These are phyloP conservation scores for Mimas tiliae DNA, from an alignment of 2,888 invertebrate genomes.

Conservation along the genomic window DNA sequence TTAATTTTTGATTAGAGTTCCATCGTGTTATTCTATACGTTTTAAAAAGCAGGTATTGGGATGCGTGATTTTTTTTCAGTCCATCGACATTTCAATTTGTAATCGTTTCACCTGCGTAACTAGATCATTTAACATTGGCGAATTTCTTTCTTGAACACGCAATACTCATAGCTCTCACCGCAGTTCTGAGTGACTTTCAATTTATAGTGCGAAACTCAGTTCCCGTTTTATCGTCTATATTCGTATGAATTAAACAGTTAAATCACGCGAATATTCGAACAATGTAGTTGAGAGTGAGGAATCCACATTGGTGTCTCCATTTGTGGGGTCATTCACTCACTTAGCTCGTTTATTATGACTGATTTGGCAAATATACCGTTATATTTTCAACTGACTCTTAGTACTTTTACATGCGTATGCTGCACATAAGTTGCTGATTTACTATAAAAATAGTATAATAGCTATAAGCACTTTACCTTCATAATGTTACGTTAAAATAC, in stretches of 20 bases:
- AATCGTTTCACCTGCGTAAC: constrained; percentile 21
- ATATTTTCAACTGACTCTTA: constrained; percentile 52
- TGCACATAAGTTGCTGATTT: neutral
- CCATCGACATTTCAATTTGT: constrained; percentile 19
- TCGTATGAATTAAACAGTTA: constrained; percentile 17
- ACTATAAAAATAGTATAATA: neutral
- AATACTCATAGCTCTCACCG: constrained; percentile 26
- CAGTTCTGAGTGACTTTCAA: constrained; percentile 29
- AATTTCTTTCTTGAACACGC: constrained; percentile 29
- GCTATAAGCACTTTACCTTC: neutral
- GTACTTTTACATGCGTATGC: neutral
- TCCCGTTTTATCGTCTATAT: constrained; percentile 21
- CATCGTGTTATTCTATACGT: neutral
- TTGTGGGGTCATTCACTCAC: constrained; percentile 77
- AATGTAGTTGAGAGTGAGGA: constrained; percentile 28
- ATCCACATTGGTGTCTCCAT: constrained; percentile 41
- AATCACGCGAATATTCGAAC: constrained; percentile 25
- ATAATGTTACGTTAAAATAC: no score
- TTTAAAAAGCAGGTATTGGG: neutral
- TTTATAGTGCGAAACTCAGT: constrained; percentile 27
- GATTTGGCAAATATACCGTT: constrained; percentile 77
- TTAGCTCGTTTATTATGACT: constrained; percentile 61
- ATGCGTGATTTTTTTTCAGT: constrained; percentile 13
- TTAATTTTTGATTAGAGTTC: no score
- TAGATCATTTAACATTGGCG: constrained; percentile 24